Conservation (phyloP, 2,113 vertebrate genomes). For the Tursiops truncatus region DNA sequence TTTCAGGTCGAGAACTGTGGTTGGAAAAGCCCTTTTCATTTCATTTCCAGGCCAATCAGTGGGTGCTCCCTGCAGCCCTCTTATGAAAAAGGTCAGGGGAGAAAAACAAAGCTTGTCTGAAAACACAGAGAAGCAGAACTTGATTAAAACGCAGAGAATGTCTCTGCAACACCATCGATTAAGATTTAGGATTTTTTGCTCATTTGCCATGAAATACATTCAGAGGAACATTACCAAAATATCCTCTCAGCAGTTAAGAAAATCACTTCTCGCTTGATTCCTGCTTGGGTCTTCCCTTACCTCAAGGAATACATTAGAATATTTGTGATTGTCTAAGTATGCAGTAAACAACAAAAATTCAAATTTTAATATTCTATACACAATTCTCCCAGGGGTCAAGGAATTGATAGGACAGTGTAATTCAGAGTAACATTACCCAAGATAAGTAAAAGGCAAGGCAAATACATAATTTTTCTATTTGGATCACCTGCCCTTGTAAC, state of each 20-base stretch:
- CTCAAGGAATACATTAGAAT: neutral
- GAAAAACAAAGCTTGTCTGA: conserved; percentile 43
- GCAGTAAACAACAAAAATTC: neutral
- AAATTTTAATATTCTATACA: neutral
- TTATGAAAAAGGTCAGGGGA: neutral
- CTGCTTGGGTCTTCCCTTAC: neutral
- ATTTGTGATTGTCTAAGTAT: neutral
- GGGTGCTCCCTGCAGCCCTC: neutral
- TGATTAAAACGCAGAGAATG: conserved; percentile 58
- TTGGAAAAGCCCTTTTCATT: conserved; percentile 16
- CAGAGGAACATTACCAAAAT: neutral
- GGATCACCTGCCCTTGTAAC: neutral
- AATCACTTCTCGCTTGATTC: neutral
- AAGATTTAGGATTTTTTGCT: conserved; percentile 42
- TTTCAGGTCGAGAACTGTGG: neutral
- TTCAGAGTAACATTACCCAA: neutral
- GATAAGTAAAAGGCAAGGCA: neutral
- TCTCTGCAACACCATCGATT: neutral
- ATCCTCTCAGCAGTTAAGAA: neutral
- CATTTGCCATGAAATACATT: conserved; percentile 26
- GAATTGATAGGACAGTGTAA: neutral
- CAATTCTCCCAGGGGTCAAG: neutral
- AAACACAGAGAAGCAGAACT: conserved; percentile 24
- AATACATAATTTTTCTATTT: neutral
- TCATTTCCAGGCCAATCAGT: neutral